A percentile compares a stretch with the other conserved stretches of the same genome.
phyloP scores from a whole-genome alignment of 2,888 invertebrate genomes.

The Chrysina gloriosa region DNA sequence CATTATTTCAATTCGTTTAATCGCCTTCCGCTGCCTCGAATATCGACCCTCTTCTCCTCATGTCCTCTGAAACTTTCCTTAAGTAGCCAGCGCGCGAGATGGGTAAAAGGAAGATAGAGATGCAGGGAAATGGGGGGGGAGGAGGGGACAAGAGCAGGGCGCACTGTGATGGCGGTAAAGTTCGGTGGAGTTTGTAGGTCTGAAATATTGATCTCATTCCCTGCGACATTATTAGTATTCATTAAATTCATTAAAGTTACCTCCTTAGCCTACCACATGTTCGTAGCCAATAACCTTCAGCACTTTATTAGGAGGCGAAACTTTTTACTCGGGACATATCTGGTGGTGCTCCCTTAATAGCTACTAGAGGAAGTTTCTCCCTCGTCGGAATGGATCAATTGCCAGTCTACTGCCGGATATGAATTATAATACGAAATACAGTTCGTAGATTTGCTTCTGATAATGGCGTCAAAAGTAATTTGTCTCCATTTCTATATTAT shows the following conservation, averaged over 20 bases:
- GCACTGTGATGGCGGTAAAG: background rate
- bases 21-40: background rate
- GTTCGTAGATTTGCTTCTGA: too few relatives aligned
- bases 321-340: constrained; percentile 35
- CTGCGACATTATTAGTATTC: constrained; percentile 44
- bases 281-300: constrained; percentile 39
- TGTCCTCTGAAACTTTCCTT: background rate
- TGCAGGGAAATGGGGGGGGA: background rate
- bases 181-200: constrained; percentile 6
- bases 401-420: too few relatives aligned
- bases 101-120: background rate
- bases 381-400: too few relatives aligned
- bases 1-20: constrained; percentile 32
- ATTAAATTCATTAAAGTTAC: constrained; percentile 42
- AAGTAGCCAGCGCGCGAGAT: background rate
- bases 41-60: background rate
- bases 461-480: too few relatives aligned
- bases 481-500: too few relatives aligned
- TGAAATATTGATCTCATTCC: constrained; percentile 36
- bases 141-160: background rate
- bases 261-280: constrained; percentile 24
- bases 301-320: constrained; percentile 32
- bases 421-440: too few relatives aligned
- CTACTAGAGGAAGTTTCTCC: too few relatives aligned
- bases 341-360: too few relatives aligned